Conservation (phyloP, 2,797 vertebrate species). For the Lagorchestes hirsutus region DNA sequence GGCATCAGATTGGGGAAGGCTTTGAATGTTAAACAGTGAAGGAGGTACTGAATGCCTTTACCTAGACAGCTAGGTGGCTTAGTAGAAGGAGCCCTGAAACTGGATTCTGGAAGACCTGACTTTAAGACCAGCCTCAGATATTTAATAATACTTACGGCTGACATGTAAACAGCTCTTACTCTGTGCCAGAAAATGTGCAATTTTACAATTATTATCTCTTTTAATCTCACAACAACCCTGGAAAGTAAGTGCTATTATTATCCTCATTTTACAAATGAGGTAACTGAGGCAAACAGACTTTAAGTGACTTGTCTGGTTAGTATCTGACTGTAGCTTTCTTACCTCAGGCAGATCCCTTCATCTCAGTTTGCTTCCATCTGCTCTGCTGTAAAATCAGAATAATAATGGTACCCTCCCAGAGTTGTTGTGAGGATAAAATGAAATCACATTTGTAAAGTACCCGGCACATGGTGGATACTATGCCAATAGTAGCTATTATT, state of each 20-base stretch:
- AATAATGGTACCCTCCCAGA: not conserved
- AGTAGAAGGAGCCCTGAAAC: not conserved
- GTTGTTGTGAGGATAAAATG: not conserved
- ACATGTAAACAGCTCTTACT: not conserved
- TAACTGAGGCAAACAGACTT: not conserved
- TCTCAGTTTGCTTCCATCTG: not conserved
- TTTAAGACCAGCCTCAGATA: not conserved
- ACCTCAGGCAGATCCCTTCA: not conserved
- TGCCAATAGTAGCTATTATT: not conserved
- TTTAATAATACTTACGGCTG: not conserved
- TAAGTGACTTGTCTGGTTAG: no score
- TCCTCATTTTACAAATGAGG: not conserved
- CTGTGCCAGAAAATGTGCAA: not conserved
- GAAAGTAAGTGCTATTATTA: no score
- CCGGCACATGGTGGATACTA: not conserved
- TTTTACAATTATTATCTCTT: not conserved
- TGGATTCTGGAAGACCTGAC: not conserved
- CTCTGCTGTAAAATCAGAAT: not conserved
- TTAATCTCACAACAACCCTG: not conserved
- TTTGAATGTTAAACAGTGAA: not conserved
- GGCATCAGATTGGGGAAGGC: not conserved
- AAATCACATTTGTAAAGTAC: not conserved
- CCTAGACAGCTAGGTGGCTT: not conserved
- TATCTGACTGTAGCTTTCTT: no score
- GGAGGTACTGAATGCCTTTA: not conserved